These are phyloP conservation scores for Noturus placidus DNA, from an alignment of 2,113 vertebrate genomes.

Conservation along the genomic window DNA sequence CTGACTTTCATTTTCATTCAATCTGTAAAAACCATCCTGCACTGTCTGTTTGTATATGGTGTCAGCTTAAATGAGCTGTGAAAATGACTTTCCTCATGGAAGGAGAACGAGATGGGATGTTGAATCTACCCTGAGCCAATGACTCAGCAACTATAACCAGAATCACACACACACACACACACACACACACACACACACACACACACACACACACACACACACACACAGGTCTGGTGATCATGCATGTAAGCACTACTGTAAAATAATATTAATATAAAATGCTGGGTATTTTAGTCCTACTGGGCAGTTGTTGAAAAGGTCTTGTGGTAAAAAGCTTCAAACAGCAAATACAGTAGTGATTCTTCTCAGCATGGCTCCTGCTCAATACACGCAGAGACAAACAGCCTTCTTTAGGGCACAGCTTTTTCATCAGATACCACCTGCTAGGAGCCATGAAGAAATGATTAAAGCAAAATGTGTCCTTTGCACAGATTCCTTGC, in stretches of 20 bases:
- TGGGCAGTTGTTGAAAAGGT: conserved; percentile 8
- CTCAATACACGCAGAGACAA: conserved; percentile 17
- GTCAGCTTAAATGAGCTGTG: conserved; percentile 44
- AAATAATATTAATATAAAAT: conserved; percentile 5
- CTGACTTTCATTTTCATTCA: conserved; percentile 12
- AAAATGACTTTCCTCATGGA: conserved; percentile 39
- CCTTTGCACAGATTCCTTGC: not conserved
- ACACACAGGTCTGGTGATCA: conserved; percentile 5
- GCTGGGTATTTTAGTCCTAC: conserved; percentile 22
- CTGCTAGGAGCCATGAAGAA: conserved; percentile 21
- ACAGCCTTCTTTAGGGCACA: conserved; percentile 2
- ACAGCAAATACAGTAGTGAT: conserved; percentile 29
- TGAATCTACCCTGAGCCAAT: conserved; percentile 32
- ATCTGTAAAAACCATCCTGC: conserved; percentile 17
- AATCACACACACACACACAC: not conserved
- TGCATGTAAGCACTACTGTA: not conserved
- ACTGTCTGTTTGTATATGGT: conserved; percentile 38
- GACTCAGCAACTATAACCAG: conserved; percentile 38
- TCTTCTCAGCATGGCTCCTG: conserved; percentile 24
- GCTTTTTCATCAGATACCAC: conserved; percentile 11
- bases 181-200: conserved; percentile 11
- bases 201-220: conserved; percentile 9
- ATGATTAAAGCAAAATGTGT: not conserved
- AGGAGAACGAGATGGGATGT: conserved; percentile 32
- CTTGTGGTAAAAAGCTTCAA: conserved; percentile 17